Evolutionary conservation across 1,140 invertebrate genomes (phyloP).

Genomic region (Bombus picipes): DNA sequence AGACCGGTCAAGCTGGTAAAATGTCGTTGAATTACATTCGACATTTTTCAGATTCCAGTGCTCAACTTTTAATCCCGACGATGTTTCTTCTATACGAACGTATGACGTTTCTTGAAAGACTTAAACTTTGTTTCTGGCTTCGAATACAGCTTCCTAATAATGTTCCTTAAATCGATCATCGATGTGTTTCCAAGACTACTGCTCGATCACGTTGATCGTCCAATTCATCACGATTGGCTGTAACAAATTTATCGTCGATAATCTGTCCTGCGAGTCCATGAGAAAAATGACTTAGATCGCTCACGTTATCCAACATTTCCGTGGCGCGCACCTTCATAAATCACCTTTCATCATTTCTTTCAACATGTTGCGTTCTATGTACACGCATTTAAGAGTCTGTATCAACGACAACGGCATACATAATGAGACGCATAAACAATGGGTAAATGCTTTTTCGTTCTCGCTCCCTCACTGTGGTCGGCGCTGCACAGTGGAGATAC

Average conservation of each 20-base stretch:
- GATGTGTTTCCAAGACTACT: too few relatives aligned
- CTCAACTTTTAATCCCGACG: not conserved
- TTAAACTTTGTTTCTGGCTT: too few relatives aligned
- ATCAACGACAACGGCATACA: constrained; percentile 63
- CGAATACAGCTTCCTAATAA: too few relatives aligned
- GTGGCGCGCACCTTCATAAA: constrained; percentile 22
- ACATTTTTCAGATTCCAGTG: not conserved
- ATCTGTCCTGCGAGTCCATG: not conserved
- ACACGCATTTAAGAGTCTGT: constrained; percentile 23
- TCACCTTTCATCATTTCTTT: constrained; percentile 21
- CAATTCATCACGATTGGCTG: too few relatives aligned
- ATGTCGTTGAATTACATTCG: constrained; percentile 1
- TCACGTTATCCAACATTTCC: constrained; percentile 26
- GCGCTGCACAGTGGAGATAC: constrained; percentile 39
- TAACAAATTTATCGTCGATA: too few relatives aligned
- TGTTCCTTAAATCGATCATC: too few relatives aligned
- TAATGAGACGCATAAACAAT: constrained; percentile 75
- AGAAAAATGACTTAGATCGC: constrained; percentile 15
- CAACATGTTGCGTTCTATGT: not conserved
- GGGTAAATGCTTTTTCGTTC: constrained; percentile 48
- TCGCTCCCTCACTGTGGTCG: constrained; percentile 8
- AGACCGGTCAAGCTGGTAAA: constrained; percentile 27
- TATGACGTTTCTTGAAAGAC: too few relatives aligned
- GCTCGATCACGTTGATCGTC: too few relatives aligned
- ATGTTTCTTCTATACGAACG: not conserved